Evolutionary conservation across 23 tunicate genomes (phyloP), one percentile per base, ranked within the genome.

Genomic region (Trididemnum nubilum): DNA sequence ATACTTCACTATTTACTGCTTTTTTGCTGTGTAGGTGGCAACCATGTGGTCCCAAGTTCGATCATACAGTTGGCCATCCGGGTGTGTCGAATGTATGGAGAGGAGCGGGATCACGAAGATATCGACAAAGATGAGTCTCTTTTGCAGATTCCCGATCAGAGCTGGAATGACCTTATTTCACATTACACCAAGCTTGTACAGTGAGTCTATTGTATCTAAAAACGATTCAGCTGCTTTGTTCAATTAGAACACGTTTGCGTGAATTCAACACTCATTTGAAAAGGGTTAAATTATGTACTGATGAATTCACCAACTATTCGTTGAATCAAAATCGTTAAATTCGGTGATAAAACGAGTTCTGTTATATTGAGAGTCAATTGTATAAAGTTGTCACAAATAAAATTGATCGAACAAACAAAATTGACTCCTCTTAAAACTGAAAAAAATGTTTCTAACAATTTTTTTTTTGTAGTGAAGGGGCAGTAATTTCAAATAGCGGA

Each of bases 81-180:
- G 65, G 87, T 80, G 38, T 93, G 92, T 65, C 83, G 85, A 51
- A 54, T 74, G 54, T 80, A 78, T 51, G 93, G 77, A 35, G 33
- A 82, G 35, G 89, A 93, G 66, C 86, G 98, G 34, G 84, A 87
- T 4, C 98, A 93, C 38, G 98, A 87, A 51, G 98, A 93, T 38
- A 93, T 93, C 32, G 98, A 93, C 71, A 40, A 64, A 71, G 85
- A 87, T 40, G 88, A 87, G 2, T 37, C 75, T 26, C 24, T 72
- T 50, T 57, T 35, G 21, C 24, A 80, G 25, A 80, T 84, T n/a
- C 59, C 97, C 22, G 88, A 86, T 0, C 76, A 83, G 12, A 70
- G 51, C 49, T 87, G 92, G 97, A 72, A 71, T 28, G 70, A 79
- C 36, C 52, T 92, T 5, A 78, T 87, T 1, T 49, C 37, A 19